A percentile compares a stretch with the other conserved stretches of the same genome.
phyloP scores from a whole-genome alignment of 2,113 vertebrate species.

The Engystomops pustulosus region DNA sequence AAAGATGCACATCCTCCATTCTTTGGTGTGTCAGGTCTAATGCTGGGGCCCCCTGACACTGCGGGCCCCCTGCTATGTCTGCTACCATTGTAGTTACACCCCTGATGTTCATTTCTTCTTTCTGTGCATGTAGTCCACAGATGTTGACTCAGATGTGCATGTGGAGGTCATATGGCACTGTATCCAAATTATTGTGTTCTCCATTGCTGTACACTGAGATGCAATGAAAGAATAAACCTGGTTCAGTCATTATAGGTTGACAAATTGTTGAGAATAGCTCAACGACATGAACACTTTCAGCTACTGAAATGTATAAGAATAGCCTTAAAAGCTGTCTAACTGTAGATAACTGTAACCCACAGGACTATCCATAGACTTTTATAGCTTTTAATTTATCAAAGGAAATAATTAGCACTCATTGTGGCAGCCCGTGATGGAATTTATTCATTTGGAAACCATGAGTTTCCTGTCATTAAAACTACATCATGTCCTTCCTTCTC shows the following conservation, averaged over 20 bases:
- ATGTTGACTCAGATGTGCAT: background rate
- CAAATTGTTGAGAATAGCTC: background rate
- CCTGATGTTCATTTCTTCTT: background rate
- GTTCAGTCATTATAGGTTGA: background rate
- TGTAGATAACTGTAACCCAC: conserved; percentile 80
- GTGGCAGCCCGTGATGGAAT: conserved; percentile 84
- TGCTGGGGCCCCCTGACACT: no score
- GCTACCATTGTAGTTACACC: no score
- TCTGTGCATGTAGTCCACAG: background rate
- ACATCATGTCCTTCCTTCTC: conserved; percentile 87
- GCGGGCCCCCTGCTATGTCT: no score
- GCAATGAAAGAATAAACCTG: background rate
- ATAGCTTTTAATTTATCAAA: conserved; percentile 85
- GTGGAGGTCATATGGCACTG: no score
- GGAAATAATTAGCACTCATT: conserved; percentile 88
- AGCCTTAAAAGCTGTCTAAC: conserved; percentile 68
- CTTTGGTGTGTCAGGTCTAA: no score
- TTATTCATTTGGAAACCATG: conserved; percentile 85
- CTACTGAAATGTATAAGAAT: conserved; percentile 74
- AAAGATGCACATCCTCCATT: no score
- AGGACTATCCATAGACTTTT: conserved; percentile 77
- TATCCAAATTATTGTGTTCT: background rate
- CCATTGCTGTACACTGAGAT: background rate
- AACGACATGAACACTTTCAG: conserved; percentile 51
- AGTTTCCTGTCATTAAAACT: conserved; percentile 88